Base-by-base conservation (phyloP, 2,888 invertebrate genomes). In the Diplazon laetatorius region DNA sequence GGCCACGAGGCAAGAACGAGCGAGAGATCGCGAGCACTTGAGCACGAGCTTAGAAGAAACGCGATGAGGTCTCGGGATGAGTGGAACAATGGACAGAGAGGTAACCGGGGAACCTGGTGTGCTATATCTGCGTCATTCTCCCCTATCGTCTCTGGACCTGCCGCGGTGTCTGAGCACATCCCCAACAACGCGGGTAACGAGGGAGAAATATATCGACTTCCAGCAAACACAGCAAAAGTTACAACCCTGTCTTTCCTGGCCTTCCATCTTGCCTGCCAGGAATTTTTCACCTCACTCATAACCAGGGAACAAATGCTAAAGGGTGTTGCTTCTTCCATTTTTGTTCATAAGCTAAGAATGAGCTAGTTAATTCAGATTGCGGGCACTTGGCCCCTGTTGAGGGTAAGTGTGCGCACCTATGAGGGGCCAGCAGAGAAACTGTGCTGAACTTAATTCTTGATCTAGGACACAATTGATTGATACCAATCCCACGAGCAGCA, bases 31-130 rank as follows among this genome's bases (percentile, higher is more conserved):
- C 87, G 88, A 87, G 87, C 87, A 90, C 90, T 90, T 89, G 90
- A 90, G 89, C 90, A 90, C 90, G 90, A 89, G 90, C 89, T 85
- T 84, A 86, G 88, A 89, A 88, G 87, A 89, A 87, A 87, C 86
- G 87, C 87, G 71, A 71, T 66, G 68, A 71, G 76, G 71, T 75
- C 55, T 66, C 66, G 46, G 66, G 78, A 75, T 75, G 86, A 86
- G 87, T 86, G 87, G 88, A 89, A 90, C 89, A 90, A 90, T 90
- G 86, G 87, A 83, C 84, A 81, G 81, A 81, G 81, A 84, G 85
- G 89, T 87, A 89, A 88, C 87, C 85, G 87, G n/a, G n/a, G 86
- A 75, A 88, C 87, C 86, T 84, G 85, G 85, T 70, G 55, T 88
- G 89, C 87, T 89, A 88, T 88, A 87, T 88, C 89, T 87, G 89